Base-by-base conservation (phyloP, 2,888 invertebrate species). In the Sarcophaga variegata region DNA sequence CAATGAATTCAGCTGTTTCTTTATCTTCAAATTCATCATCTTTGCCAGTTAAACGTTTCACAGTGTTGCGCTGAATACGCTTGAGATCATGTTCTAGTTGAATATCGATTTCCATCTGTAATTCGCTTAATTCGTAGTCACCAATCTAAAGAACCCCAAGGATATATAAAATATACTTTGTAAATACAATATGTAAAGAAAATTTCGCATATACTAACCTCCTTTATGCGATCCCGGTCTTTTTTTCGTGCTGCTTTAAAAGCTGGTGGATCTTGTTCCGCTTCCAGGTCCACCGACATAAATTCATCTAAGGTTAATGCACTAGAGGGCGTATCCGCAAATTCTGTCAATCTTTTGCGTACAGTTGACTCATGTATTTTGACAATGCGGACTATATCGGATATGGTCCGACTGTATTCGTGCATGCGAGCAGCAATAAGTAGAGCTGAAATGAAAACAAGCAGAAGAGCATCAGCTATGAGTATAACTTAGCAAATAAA, bases 261-360 rank as follows among this genome's bases (percentile, higher is more conserved):
- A 2, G 98, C 97, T 0, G 99, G 99, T 11, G 99, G 94, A 93
- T 99, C 99, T 93, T 98, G 98, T 91, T 98, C 98, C 90, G 98
- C 98, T 92, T 99, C 99, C 89, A 99, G 94, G 92, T 99, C 99
- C 0, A 99, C 97, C 0, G 97, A 97, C 96, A 98, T 97, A 92
- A 99, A 99, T 94, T 99, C 99, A 90, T 99, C 99, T 45, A 99
- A 94, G 0, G 99, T 99, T 77, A 99, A 94, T 11, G 97, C 96
- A 91, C 99, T 98, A 14, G 99, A 98, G 0, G 99, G 98, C 0
- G 99, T 99, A 90, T 98, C 98, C 0, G 98, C 98, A 93, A 99
- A 99, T 94, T 99, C 99, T 47, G 97, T 95, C 62, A 99, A 94
- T 84, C 97, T 95, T 94, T 98, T 99, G 81, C 98, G 95, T 62